Percentiles rank a stretch among this genome's conserved stretches.
Evolutionary conservation across 2,113 vertebrate species (phyloP).

Genomic region (Chamaea fasciata): DNA sequence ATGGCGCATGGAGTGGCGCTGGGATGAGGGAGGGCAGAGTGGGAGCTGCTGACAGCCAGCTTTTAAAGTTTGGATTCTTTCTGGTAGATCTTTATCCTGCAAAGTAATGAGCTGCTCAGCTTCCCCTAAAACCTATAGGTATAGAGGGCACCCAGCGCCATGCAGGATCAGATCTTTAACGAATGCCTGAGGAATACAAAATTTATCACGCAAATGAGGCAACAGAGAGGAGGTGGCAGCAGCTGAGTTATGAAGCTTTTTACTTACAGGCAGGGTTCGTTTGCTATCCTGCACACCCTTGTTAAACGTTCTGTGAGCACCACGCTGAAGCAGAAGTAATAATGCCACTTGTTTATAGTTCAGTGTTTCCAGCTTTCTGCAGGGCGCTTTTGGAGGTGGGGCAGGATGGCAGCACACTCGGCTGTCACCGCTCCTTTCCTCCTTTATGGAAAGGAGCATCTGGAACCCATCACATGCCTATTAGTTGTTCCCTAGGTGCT

Average conservation of each 20-base stretch:
- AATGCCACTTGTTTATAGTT: not conserved
- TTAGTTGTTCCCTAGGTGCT: not conserved
- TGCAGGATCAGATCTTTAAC: not conserved
- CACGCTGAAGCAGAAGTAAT: not conserved
- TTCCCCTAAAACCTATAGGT: not conserved
- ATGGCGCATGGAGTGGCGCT: fast-evolving
- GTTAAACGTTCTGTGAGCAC: not conserved
- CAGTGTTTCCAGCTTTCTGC: not conserved
- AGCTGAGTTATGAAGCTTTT: slow-evolving; percentile 3
- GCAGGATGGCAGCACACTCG: not conserved
- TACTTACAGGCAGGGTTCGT: not conserved
- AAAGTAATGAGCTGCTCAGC: slow-evolving; percentile 5
- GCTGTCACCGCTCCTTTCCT: not conserved
- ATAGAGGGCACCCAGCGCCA: not conserved
- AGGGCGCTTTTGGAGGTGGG: not conserved
- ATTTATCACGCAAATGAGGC: slow-evolving; percentile 22
- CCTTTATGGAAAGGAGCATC: not conserved
- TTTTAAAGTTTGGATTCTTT: slow-evolving; percentile 1
- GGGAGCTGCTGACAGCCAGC: not conserved
- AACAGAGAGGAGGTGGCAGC: not conserved
- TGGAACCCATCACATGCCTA: not conserved
- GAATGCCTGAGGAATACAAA: not conserved
- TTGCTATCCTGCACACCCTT: not conserved
- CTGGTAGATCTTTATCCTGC: not conserved
- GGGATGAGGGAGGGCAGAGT: not conserved